Percentiles rank a stretch among this genome's conserved stretches.
These are phyloP conservation scores for Polyodon spathula DNA, from an alignment of 2,113 vertebrate species.

Conservation along the genomic window DNA sequence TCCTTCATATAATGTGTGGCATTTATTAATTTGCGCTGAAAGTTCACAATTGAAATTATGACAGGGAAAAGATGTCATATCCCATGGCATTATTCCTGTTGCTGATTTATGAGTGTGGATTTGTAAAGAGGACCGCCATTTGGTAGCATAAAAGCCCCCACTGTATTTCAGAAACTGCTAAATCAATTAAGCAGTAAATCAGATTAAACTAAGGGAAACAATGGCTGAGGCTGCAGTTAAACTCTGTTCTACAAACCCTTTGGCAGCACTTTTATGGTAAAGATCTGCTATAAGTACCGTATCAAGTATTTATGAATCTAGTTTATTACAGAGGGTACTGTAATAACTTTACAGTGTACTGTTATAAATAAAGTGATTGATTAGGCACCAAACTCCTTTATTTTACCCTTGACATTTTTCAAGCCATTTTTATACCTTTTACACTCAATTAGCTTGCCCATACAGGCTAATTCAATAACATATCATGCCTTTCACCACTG, in stretches of 20 bases:
- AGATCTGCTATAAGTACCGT: background rate
- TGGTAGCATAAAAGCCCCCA: constrained; percentile 23
- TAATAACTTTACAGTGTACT: constrained; percentile 8
- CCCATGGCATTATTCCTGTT: constrained; percentile 11
- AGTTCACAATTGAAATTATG: constrained; percentile 21
- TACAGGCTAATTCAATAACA: no score
- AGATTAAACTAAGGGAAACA: constrained; percentile 20
- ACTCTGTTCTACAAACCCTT: background rate
- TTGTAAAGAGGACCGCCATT: constrained; percentile 21
- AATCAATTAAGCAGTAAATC: constrained; percentile 31
- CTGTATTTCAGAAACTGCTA: constrained; percentile 23
- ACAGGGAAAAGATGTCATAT: constrained; percentile 18
- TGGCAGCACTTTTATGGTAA: background rate
- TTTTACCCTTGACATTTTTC: no score
- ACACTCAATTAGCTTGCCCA: background rate
- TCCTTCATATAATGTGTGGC: constrained; percentile 15
- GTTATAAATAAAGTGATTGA: constrained; percentile 5
- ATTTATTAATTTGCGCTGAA: constrained; percentile 23
- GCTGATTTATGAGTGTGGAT: constrained; percentile 20
- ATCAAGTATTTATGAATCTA: constrained; percentile 20
- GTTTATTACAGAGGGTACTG: background rate
- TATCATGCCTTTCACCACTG: no score
- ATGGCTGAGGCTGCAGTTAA: constrained; percentile 10
- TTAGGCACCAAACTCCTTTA: background rate
- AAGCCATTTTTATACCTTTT: no score